Base-by-base conservation (phyloP, 2,888 invertebrate genomes). In the Cylloceria caligata region DNA sequence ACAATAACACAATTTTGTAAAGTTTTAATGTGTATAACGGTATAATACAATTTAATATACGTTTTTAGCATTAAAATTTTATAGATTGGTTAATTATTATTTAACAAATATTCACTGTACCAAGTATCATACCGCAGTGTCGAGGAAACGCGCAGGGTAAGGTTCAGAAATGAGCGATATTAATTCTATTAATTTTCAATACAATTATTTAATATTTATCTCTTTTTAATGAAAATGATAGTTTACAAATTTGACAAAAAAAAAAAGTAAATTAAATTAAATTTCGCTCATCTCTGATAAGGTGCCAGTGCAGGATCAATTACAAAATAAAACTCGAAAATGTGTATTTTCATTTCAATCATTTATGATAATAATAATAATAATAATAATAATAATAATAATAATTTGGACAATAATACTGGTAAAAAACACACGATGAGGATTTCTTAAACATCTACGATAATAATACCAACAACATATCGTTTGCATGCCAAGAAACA, bases 261-360 rank as follows among this genome's bases (percentile, higher is more conserved):
- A 21, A 49, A 49, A 19, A 11, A 19, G 49, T 9, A 19, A 21
- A 21, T 11, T 19, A 24, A 6, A n/a, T n/a, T n/a, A 11, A 2
- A 19, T 49, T 49, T 49, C 49, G 49, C 21, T 21, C 19, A 49
- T 49, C 11, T 19, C 7, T 9, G 49, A 13, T 21, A 2, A 49
- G 21, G 49, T 49, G 52, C 83, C 62, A 85, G 83, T 88, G 85
- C 87, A 80, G 83, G 85, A 55, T 82, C 64, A 84, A 80, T 80
- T 49, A 78, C 67, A 85, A 86, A 88, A 87, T 83, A 85, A 88
- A 88, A 84, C 76, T 85, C 82, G 82, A 78, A 79, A 55, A 57
- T 85, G 83, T 83, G 80, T 81, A 84, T 84, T 83, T 75, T 84
- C 79, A 68, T 81, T 75, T 49, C 19, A 6, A 6, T 49, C 11